These are phyloP conservation scores for Crotalus helleri DNA, from an alignment of 2,113 vertebrate species.

Conservation along the genomic window DNA sequence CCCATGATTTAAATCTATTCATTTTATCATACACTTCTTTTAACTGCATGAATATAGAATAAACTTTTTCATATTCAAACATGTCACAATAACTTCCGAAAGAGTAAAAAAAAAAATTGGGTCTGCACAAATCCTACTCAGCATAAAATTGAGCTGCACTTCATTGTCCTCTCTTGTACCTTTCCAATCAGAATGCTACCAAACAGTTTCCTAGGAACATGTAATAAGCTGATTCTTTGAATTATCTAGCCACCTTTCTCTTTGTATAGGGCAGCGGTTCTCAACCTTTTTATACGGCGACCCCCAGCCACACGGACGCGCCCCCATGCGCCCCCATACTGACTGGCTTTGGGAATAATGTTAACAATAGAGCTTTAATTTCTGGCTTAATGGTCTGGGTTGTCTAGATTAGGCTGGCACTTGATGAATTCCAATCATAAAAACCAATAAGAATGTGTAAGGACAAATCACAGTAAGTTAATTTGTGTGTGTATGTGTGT, in stretches of 20 bases:
- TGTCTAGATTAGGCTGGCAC: not conserved
- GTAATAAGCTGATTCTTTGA: not conserved
- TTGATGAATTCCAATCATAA: not conserved
- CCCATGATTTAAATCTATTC: not conserved
- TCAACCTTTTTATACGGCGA: no score
- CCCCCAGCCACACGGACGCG: no score
- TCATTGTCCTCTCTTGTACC: not conserved
- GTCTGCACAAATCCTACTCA: not conserved
- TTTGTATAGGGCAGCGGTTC: not conserved
- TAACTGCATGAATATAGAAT: not conserved
- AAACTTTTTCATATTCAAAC: not conserved
- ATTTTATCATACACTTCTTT: not conserved
- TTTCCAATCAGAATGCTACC: not conserved
- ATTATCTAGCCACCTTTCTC: not conserved
- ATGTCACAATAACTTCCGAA: not conserved
- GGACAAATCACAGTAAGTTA: not conserved
- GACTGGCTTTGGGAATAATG: not conserved
- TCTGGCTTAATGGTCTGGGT: not conserved
- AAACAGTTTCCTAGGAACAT: not conserved
- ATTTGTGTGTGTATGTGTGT: not conserved
- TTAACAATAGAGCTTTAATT: not conserved
- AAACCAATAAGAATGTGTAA: not conserved
- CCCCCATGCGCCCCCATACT: no score
- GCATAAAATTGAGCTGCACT: not conserved
- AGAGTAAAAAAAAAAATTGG: not conserved